A percentile compares a stretch with the other conserved stretches of the same genome.
phyloP scores from a whole-genome alignment of 2,113 vertebrate species.

The Rhinoptilus africanus region DNA sequence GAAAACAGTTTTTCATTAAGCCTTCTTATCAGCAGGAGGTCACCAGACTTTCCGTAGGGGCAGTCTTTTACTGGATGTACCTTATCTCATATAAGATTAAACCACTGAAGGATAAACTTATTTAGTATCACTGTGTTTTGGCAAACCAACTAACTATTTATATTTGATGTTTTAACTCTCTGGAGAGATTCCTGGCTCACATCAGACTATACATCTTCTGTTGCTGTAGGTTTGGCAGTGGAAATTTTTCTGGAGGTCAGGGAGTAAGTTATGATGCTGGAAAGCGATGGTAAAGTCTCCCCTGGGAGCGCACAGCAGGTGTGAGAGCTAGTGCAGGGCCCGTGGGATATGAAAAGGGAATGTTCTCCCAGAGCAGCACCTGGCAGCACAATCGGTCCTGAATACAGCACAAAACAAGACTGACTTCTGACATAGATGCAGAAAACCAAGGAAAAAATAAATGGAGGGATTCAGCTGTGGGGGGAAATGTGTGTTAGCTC shows the following conservation, averaged over 20 bases:
- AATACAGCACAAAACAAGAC: background rate
- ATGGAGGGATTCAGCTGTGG: background rate
- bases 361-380: background rate
- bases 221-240: background rate
- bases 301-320: conserved; percentile 1
- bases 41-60: background rate
- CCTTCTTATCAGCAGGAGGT: background rate
- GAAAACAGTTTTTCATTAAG: conserved; percentile 29
- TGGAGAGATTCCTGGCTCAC: background rate
- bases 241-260: background rate
- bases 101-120: background rate
- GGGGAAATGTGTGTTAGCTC: background rate
- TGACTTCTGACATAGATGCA: background rate
- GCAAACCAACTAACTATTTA: background rate
- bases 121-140: background rate
- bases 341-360: background rate
- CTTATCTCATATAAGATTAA: background rate
- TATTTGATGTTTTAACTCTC: background rate
- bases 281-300: background rate
- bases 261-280: background rate
- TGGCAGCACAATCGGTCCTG: background rate
- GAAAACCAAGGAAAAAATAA: background rate
- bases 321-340: background rate
- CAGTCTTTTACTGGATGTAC: background rate
- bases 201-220: background rate